Evolutionary conservation across 37 sponge, comb jelly and placozoan genomes (phyloP).

Genomic region (Diacarnus erythraeanus): DNA sequence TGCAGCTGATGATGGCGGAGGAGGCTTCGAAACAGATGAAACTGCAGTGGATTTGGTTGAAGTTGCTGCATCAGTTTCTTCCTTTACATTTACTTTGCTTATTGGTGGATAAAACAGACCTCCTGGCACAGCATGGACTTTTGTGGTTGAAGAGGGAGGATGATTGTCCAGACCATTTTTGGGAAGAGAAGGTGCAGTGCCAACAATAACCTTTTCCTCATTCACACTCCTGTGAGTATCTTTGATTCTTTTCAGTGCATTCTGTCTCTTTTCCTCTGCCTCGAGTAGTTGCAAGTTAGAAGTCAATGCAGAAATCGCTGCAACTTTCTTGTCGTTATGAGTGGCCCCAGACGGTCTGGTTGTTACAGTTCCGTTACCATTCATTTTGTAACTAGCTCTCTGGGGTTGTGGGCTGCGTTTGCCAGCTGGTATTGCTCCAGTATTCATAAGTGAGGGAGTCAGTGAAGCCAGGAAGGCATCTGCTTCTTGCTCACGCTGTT

Average conservation of each 20-base stretch:
- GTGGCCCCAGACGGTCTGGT: neutral
- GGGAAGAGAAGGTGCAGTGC: neutral
- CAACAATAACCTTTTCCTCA: constrained; percentile 9
- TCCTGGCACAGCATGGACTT: constrained; percentile 5
- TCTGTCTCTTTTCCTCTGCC: constrained; percentile 54
- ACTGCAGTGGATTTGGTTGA: neutral
- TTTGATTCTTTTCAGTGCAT: constrained; percentile 35
- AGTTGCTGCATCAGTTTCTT: neutral
- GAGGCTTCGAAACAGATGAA: neutral
- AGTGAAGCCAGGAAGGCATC: constrained; percentile 40
- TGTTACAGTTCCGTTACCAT: neutral
- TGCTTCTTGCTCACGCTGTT: constrained; percentile 55
- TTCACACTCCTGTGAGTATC: constrained; percentile 45
- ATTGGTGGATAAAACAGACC: neutral
- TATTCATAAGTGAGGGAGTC: constrained; percentile 12
- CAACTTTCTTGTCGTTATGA: neutral
- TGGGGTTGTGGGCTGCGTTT: neutral
- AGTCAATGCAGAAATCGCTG: constrained; percentile 11
- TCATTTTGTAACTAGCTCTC: neutral
- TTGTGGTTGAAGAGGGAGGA: neutral
- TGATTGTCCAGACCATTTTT: neutral
- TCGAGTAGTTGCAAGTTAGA: constrained; percentile 19
- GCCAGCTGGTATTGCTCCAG: neutral
- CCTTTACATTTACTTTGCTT: neutral
- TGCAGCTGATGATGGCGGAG: neutral